These are phyloP conservation scores for Drosophila nigritarsus DNA, from an alignment of 2,888 invertebrate species.

Conservation along the genomic window DNA sequence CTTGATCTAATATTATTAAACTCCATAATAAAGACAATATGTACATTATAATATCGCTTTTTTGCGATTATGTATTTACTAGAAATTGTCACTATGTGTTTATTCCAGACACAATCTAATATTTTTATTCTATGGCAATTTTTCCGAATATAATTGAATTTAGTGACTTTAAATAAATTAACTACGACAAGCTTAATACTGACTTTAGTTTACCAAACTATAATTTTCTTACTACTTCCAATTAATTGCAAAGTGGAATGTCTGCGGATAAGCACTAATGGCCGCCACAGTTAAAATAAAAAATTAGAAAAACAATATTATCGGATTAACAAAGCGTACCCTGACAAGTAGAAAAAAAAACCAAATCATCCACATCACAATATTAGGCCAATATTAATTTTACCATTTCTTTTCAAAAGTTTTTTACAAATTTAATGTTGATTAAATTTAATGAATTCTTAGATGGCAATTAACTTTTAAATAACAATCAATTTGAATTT, in stretches of 20 bases:
- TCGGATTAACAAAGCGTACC: neutral
- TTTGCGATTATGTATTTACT: neutral
- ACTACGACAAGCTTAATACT: neutral
- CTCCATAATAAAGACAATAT: neutral
- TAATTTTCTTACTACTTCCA: neutral
- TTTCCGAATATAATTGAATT: neutral
- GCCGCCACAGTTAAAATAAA: neutral
- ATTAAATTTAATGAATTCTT: too few species aligned
- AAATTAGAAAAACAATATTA: neutral
- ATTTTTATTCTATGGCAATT: neutral
- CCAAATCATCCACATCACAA: too few species aligned
- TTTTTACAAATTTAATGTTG: too few species aligned
- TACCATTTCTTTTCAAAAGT: neutral
- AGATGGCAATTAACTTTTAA: too few species aligned
- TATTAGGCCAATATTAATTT: neutral
- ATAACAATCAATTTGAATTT: neutral
- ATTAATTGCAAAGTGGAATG: neutral
- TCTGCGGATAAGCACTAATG: neutral
- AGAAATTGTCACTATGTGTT: neutral
- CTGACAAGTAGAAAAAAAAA: neutral
- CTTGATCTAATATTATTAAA: neutral
- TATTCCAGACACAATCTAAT: neutral
- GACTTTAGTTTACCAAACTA: neutral
- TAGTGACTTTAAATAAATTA: neutral
- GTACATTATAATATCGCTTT: neutral